Percentiles rank a stretch among this genome's conserved stretches.
Evolutionary conservation across 1,140 invertebrate species (phyloP).

Genomic region (Pristionchus pacificus): DNA sequence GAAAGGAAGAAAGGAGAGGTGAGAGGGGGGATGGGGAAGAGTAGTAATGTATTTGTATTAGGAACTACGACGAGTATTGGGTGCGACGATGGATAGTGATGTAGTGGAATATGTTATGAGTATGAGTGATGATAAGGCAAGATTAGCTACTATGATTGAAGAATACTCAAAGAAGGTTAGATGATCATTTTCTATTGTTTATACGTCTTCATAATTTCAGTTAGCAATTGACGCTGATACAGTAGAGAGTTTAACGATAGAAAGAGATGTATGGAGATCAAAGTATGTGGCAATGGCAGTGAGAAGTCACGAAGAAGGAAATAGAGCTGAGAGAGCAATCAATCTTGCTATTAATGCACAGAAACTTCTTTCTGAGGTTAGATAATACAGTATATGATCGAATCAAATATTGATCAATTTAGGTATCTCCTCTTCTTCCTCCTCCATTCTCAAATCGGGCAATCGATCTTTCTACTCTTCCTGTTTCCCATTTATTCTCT

Average conservation of each 20-base stretch:
- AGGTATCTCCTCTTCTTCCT: background rate
- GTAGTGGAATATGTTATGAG: background rate
- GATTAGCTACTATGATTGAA: background rate
- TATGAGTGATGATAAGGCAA: background rate
- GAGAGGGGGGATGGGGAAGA: background rate
- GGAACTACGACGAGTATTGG: background rate
- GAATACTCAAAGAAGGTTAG: background rate
- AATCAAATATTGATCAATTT: background rate
- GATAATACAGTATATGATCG: background rate
- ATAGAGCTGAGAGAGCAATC: background rate
- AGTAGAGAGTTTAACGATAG: background rate
- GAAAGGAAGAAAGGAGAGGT: background rate
- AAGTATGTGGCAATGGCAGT: background rate
- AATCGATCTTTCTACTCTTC: background rate
- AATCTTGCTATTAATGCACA: background rate
- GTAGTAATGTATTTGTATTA: background rate
- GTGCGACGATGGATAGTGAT: background rate
- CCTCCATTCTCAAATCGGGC: background rate
- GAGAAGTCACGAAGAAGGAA: background rate
- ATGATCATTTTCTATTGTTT: background rate
- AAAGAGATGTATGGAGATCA: background rate
- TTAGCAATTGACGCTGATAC: background rate
- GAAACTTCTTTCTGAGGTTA: background rate
- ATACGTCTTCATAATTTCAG: background rate
- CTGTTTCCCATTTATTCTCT: background rate